These are phyloP conservation scores for Gorsachius magnificus DNA, from an alignment of 2,797 vertebrate genomes.

Conservation along the genomic window DNA sequence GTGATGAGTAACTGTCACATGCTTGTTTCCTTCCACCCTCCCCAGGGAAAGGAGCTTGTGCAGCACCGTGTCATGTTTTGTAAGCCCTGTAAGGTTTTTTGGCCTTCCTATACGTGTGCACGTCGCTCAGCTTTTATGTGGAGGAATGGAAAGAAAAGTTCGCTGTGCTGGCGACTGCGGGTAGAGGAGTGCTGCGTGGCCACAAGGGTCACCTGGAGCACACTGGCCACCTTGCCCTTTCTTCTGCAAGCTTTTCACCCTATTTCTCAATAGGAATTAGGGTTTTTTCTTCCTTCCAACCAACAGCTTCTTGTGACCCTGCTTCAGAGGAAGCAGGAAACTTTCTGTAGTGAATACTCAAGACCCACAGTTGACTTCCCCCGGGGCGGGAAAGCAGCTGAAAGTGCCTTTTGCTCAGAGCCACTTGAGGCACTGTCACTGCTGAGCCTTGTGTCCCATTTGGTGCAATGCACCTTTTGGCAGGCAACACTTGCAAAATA, in stretches of 20 bases:
- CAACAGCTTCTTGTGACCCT: not conserved
- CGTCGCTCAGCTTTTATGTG: not conserved
- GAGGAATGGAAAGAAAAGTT: not conserved
- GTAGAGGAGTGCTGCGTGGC: not conserved
- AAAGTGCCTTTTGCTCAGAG: not conserved
- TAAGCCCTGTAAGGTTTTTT: not conserved
- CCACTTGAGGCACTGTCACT: not conserved
- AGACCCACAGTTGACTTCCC: not conserved
- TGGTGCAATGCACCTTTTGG: constrained; percentile 16
- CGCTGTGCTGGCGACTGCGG: not conserved
- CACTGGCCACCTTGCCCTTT: not conserved
- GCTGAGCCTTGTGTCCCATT: not conserved
- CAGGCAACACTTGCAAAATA: not conserved
- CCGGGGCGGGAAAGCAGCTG: not conserved
- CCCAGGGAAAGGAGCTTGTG: not conserved
- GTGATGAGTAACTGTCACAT: not conserved
- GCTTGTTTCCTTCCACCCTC: not conserved
- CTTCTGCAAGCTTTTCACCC: not conserved
- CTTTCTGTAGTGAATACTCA: not conserved
- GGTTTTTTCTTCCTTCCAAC: not conserved
- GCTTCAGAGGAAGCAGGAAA: not conserved
- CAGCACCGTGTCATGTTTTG: not conserved
- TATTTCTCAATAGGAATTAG: not conserved
- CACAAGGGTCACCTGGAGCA: not conserved
- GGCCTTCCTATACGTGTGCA: too few species aligned